Evolutionary conservation across 2,888 invertebrate species (phyloP), one percentile per base, ranked within the genome.

Genomic region (Eilema depressum): DNA sequence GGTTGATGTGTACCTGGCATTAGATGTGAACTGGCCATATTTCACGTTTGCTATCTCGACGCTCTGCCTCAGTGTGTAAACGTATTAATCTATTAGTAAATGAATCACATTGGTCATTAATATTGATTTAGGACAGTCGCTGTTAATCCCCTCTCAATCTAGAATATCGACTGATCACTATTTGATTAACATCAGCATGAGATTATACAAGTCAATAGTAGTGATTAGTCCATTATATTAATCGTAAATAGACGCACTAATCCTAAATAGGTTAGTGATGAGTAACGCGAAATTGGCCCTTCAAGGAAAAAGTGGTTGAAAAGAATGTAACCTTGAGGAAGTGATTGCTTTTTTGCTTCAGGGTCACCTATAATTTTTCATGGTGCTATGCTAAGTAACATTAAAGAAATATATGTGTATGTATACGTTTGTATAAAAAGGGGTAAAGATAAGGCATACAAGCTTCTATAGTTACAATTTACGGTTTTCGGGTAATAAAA

Each of bases 51-150:
- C 10, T 53, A n/a, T 53, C 53, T 53, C n/a, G 10, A 53, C n/a
- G 8, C 53, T n/a, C n/a, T n/a, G 2, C n/a, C 53, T n/a, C 20
- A 8, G 8, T 53, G n/a, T 26, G 17, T 59, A 28, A 23, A 59
- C 26, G 37, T 25, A 26, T 26, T 53, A 53, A 37, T 33, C 64
- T 75, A 75, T 71, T 69, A 80, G 69, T 56, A 53, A 20, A 56
- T 69, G 64, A 63, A 73, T 70, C 71, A 64, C 66, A 53, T 28
- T 41, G 59, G 69, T 68, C 67, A 74, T 78, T 66, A 74, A 71
- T 78, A 78, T 75, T 78, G 67, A 69, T 66, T 62, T 63, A 75
- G 65, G 20, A 64, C 70, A 68, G 71, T 73, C 76, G 70, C 53
- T 68, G 73, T 66, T 78, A n/a, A 25, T 60, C 61, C 56, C n/a